Evolutionary conservation across 2,888 invertebrate genomes (phyloP).

Genomic region (Stictocephala bisonia): DNA sequence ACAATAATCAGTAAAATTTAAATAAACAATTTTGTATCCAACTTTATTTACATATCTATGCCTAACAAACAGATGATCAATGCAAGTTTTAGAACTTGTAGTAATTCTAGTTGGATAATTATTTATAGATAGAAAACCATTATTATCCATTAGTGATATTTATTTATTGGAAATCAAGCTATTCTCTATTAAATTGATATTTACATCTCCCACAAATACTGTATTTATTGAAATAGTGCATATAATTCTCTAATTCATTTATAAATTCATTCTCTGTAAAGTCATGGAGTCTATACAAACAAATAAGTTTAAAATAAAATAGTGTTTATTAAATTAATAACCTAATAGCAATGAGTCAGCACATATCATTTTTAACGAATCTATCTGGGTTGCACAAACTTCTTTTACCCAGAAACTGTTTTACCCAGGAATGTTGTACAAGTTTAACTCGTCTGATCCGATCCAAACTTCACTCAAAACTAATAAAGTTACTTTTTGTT

Average conservation of each 20-base stretch:
- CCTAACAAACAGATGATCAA: too few relatives aligned
- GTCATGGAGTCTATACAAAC: slow-evolving; percentile 5
- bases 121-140: too few relatives aligned
- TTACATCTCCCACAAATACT: not conserved
- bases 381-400: not conserved
- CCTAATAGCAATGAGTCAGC: not conserved
- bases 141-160: not conserved
- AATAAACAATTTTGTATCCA: too few relatives aligned
- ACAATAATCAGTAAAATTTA: too few relatives aligned
- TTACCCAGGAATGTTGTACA: not conserved
- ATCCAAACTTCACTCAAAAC: too few relatives aligned
- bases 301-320: not conserved
- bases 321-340: not conserved
- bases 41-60: too few relatives aligned
- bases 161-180: not conserved
- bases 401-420: not conserved
- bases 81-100: too few relatives aligned
- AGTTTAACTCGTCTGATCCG: not conserved
- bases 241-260: not conserved
- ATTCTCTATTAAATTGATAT: not conserved
- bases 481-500: not conserved
- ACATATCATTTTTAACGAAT: not conserved
- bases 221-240: not conserved
- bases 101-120: too few relatives aligned
- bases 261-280: not conserved